Percentiles rank a stretch among this genome's conserved stretches.
Evolutionary conservation across 2,797 vertebrate genomes (phyloP).

Genomic region (Buphagus erythrorhynchus): DNA sequence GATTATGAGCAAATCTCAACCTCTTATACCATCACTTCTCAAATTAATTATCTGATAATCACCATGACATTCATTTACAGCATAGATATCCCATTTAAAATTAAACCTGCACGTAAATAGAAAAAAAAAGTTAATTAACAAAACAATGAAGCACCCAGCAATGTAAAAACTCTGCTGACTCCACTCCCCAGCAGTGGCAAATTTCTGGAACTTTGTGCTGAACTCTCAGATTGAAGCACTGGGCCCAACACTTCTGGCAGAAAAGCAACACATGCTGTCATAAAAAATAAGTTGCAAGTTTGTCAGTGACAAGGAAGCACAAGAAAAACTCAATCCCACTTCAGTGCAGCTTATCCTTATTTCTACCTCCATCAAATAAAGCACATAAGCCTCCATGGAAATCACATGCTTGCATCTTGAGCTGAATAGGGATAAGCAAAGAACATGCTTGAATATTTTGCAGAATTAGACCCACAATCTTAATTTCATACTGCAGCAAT

Average conservation of each 20-base stretch:
- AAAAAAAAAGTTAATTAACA: slow-evolving; percentile 72
- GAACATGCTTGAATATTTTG: slow-evolving; percentile 51
- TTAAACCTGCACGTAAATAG: slow-evolving; percentile 68
- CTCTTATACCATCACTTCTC: slow-evolving; percentile 42
- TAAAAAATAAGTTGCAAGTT: not conserved
- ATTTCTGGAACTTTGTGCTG: not conserved
- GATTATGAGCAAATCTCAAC: slow-evolving; percentile 46
- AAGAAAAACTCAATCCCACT: not conserved
- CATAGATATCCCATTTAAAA: slow-evolving; percentile 64
- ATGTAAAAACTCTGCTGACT: slow-evolving; percentile 55
- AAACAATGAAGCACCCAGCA: slow-evolving; percentile 51
- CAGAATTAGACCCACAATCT: slow-evolving; percentile 32
- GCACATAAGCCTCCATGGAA: slow-evolving; percentile 33
- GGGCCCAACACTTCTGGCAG: not conserved
- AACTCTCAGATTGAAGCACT: not conserved
- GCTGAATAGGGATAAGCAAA: slow-evolving; percentile 26
- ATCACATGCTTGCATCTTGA: slow-evolving; percentile 15
- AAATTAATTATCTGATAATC: slow-evolving; percentile 70
- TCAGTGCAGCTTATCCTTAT: not conserved
- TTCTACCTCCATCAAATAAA: slow-evolving; percentile 32
- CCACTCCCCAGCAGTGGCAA: slow-evolving; percentile 17
- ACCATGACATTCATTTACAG: slow-evolving; percentile 59
- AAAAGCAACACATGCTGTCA: not conserved
- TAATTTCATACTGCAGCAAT: slow-evolving; percentile 15
- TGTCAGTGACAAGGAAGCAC: not conserved